A percentile compares a stretch with the other conserved stretches of the same genome.
phyloP scores from a whole-genome alignment of 2,113 vertebrate genomes.

The Fulmarus glacialis region DNA sequence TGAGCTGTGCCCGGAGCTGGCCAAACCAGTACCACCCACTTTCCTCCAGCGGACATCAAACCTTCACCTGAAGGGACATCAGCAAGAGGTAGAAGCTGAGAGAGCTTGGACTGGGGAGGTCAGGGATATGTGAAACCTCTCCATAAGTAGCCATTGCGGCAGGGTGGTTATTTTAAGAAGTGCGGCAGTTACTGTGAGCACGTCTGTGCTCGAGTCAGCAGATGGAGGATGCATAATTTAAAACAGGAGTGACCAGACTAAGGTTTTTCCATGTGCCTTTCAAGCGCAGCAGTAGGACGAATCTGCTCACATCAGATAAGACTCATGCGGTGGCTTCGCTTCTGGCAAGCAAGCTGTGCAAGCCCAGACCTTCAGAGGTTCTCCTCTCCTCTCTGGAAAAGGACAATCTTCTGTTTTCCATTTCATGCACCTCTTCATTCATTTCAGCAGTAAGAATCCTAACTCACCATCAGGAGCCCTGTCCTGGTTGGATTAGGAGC shows the following conservation, averaged over 20 bases:
- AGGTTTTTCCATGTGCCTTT: slow-evolving; percentile 12
- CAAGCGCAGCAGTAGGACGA: not conserved
- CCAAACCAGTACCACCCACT: not conserved
- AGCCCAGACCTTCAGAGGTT: not conserved
- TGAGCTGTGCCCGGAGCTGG: not conserved
- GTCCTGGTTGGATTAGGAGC: not conserved
- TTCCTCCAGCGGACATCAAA: not conserved
- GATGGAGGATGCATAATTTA: slow-evolving; percentile 60
- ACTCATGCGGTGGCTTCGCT: not conserved
- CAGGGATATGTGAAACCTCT: not conserved
- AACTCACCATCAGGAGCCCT: not conserved
- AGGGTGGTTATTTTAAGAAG: not conserved
- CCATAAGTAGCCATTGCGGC: not conserved
- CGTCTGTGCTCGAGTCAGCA: not conserved
- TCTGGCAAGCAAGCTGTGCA: not conserved
- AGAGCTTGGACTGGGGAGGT: not conserved
- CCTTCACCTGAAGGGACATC: not conserved
- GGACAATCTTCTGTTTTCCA: not conserved
- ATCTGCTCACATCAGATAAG: not conserved
- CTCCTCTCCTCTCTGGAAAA: not conserved
- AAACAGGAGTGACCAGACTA: slow-evolving; percentile 23
- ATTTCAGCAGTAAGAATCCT: not conserved
- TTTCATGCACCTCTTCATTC: not conserved
- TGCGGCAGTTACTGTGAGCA: not conserved
- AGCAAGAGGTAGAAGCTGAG: not conserved